phyloP scores from a whole-genome alignment of 2,888 invertebrate genomes.

The Myopa testacea region DNA sequence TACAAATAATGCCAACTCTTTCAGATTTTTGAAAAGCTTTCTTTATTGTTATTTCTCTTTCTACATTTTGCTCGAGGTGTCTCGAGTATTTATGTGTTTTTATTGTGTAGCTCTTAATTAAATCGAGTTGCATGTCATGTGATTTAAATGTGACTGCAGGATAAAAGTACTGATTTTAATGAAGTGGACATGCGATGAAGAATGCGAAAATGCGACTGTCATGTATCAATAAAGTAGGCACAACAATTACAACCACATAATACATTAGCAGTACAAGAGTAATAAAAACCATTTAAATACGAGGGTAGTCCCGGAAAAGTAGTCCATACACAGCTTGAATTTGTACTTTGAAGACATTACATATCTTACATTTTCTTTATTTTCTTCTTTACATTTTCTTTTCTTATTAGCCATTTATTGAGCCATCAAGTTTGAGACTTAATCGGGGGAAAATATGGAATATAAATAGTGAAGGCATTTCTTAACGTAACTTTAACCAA shows the following conservation, averaged over 20 bases:
- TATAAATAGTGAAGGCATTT: too few species aligned
- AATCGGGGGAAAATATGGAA: too few species aligned
- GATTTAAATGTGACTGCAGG: constrained; percentile 26
- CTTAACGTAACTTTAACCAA: too few species aligned
- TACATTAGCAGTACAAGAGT: background rate
- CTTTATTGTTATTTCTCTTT: background rate
- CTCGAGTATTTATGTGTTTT: background rate
- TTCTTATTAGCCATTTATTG: too few species aligned
- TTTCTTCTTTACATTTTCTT: too few species aligned
- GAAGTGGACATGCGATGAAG: constrained; percentile 4
- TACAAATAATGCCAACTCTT: background rate
- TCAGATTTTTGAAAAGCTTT: background rate
- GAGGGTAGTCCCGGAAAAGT: too few species aligned
- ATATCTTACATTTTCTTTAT: too few species aligned
- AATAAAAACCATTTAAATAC: too few species aligned
- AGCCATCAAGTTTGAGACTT: too few species aligned
- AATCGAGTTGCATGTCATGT: constrained; percentile 44
- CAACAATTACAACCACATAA: background rate
- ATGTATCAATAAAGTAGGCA: constrained; percentile 15
- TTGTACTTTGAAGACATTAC: too few species aligned
- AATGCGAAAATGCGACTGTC: background rate
- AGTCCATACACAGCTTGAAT: too few species aligned
- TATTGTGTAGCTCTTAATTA: constrained; percentile 40
- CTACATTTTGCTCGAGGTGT: background rate
- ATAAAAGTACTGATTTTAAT: constrained; percentile 18